Conservation (phyloP, 2,888 invertebrate species). For the Sisyra nigra region DNA sequence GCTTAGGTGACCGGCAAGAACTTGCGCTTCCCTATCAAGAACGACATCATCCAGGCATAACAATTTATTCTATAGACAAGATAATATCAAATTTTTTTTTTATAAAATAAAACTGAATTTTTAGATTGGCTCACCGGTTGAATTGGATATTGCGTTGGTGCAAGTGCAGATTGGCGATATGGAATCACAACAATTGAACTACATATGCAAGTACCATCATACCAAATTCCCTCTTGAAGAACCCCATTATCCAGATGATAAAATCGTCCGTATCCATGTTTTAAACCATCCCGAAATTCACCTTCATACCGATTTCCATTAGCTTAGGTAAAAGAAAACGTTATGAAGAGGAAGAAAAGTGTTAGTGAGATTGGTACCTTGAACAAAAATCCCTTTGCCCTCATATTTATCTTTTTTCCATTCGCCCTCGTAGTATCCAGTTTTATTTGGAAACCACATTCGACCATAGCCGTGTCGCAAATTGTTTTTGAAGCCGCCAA, state of each 20-base stretch:
- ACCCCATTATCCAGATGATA: slow-evolving; percentile 47
- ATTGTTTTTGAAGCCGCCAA: slow-evolving; percentile 36
- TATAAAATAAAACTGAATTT: too few relatives aligned
- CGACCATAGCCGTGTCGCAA: slow-evolving; percentile 39
- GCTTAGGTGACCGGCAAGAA: not conserved
- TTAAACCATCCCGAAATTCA: slow-evolving; percentile 34
- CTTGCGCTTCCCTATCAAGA: not conserved
- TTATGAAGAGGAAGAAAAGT: not conserved
- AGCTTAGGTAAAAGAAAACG: slow-evolving; percentile 18
- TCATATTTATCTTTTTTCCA: slow-evolving; percentile 33
- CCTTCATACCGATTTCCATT: slow-evolving; percentile 52
- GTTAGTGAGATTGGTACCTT: slow-evolving; percentile 23
- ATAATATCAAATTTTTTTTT: too few relatives aligned
- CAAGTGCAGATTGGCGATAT: slow-evolving; percentile 36
- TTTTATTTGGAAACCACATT: slow-evolving; percentile 41
- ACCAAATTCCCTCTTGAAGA: slow-evolving; percentile 49
- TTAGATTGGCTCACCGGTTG: slow-evolving; percentile 26
- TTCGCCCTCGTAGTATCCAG: slow-evolving; percentile 41
- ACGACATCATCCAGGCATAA: not conserved
- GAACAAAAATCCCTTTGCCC: slow-evolving; percentile 36
- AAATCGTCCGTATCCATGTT: slow-evolving; percentile 44
- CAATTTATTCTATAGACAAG: not conserved
- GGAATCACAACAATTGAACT: slow-evolving; percentile 40
- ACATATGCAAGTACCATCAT: slow-evolving; percentile 31
- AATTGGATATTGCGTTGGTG: slow-evolving; percentile 38